These are phyloP conservation scores for Cryptomyrus ogoouensis DNA, from an alignment of 2,113 vertebrate genomes.

Conservation along the genomic window DNA sequence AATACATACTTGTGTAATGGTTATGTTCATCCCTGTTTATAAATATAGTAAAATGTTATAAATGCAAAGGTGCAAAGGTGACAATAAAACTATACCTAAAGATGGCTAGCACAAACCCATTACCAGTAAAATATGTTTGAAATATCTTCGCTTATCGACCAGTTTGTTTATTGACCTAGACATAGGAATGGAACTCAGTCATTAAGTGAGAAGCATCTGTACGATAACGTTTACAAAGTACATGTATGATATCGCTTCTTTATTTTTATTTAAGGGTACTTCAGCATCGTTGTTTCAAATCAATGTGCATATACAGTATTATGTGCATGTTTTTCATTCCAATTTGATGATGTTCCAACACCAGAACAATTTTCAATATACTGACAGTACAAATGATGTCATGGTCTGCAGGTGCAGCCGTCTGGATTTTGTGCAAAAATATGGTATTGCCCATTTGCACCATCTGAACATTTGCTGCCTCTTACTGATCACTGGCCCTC, in stretches of 20 bases:
- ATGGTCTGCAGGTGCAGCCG: background rate
- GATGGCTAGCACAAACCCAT: too few species aligned
- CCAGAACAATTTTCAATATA: background rate
- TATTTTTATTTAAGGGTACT: background rate
- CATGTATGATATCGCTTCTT: background rate
- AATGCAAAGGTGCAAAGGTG: too few species aligned
- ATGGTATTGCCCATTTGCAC: background rate
- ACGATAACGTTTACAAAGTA: background rate
- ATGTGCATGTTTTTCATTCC: background rate
- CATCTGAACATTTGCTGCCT: background rate
- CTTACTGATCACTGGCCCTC: background rate
- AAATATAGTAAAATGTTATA: too few species aligned
- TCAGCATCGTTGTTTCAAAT: background rate
- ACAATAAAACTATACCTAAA: too few species aligned
- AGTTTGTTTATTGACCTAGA: too few species aligned
- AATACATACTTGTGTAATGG: too few species aligned
- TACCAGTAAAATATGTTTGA: too few species aligned
- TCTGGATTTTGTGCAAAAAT: background rate
- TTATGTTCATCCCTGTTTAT: too few species aligned
- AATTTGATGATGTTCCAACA: background rate
- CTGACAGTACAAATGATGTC: background rate
- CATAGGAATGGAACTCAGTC: too few species aligned
- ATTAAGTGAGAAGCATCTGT: too few species aligned
- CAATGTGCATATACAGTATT: background rate
- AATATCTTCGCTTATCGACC: too few species aligned